phyloP scores from a whole-genome alignment of 2,797 vertebrate species.

The Tarsius wallacei region DNA sequence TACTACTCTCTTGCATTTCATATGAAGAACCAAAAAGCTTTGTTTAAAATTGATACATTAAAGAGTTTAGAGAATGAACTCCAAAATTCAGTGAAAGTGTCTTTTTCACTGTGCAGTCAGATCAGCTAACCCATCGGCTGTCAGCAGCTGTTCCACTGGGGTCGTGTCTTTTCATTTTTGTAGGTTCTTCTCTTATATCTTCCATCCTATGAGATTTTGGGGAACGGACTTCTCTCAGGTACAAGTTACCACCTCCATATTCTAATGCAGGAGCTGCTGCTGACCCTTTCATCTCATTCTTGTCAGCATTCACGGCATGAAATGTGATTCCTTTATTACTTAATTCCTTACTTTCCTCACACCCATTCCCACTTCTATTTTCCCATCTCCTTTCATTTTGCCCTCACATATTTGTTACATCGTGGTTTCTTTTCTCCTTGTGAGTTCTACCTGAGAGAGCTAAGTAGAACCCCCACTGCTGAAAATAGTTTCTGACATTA shows the following conservation, averaged over 20 bases:
- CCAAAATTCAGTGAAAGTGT: not conserved
- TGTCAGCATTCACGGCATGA: conserved; percentile 58
- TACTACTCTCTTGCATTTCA: not conserved
- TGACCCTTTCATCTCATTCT: not conserved
- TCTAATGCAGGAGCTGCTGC: conserved; percentile 51
- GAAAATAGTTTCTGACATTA: conserved; percentile 74
- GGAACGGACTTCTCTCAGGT: not conserved
- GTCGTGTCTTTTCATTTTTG: conserved; percentile 35
- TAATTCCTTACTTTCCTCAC: conserved; percentile 54
- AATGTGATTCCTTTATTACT: conserved; percentile 28
- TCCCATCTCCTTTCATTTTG: conserved; percentile 73
- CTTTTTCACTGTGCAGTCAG: not conserved
- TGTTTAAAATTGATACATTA: conserved; percentile 33
- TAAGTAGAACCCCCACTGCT: conserved; percentile 52
- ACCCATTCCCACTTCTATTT: conserved; percentile 59
- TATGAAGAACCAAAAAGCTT: conserved; percentile 22
- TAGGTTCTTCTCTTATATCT: conserved; percentile 13
- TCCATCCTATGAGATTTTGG: not conserved
- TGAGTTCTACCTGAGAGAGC: not conserved
- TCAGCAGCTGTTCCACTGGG: not conserved
- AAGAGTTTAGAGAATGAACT: not conserved
- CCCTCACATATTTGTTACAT: conserved; percentile 2
- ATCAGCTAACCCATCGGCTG: not conserved
- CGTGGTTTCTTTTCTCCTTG: conserved; percentile 37
- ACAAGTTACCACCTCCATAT: not conserved